A percentile compares a stretch with the other conserved stretches of the same genome.
Evolutionary conservation across 2,113 vertebrate genomes (phyloP).

Genomic region (Microcebus ravelobensis): DNA sequence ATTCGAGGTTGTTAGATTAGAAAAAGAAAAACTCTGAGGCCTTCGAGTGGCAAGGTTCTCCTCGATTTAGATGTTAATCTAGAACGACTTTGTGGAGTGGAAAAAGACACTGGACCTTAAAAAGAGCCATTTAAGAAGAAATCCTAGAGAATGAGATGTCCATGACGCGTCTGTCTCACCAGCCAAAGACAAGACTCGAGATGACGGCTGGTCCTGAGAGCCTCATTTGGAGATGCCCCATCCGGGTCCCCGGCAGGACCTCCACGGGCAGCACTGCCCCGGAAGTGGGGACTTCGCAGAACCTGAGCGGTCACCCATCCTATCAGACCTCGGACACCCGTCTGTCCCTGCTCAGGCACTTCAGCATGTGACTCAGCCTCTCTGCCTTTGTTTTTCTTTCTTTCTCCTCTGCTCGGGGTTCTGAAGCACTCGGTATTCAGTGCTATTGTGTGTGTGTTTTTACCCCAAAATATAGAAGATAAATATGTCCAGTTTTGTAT

Average conservation of each 20-base stretch:
- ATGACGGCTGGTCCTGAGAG: background rate
- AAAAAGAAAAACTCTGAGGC: background rate
- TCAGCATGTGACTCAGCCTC: fast-evolving
- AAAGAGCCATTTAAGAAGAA: background rate
- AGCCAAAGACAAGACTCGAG: background rate
- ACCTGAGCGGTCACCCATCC: background rate
- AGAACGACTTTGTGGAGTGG: background rate
- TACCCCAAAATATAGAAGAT: background rate
- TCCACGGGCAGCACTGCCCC: background rate
- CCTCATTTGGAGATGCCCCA: fast-evolving
- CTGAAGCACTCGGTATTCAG: background rate
- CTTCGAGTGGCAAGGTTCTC: fast-evolving
- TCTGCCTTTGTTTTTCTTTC: background rate
- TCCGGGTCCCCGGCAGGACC: background rate
- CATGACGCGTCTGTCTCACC: fast-evolving
- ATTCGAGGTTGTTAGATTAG: background rate
- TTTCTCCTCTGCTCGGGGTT: background rate
- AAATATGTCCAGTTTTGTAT: background rate
- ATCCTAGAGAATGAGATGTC: background rate
- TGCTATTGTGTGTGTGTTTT: background rate
- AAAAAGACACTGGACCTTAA: no score
- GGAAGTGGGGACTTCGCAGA: background rate
- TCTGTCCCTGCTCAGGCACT: background rate
- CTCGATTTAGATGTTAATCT: background rate
- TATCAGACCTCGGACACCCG: fast-evolving